Evolutionary conservation across 2,113 vertebrate species (phyloP).

Genomic region (Perca schrenkii): DNA sequence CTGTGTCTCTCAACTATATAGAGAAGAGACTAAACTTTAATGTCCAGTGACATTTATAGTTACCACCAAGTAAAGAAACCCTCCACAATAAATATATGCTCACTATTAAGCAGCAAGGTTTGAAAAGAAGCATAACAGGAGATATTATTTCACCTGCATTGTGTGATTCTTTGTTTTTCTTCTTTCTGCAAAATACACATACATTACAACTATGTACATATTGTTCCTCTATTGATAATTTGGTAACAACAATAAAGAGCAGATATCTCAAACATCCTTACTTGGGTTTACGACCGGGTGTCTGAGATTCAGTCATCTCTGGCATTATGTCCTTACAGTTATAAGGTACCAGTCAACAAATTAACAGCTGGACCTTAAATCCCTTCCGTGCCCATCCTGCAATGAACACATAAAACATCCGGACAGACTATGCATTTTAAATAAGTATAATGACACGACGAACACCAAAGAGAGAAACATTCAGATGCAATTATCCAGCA

Average conservation of each 20-base stretch:
- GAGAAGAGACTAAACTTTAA: neutral
- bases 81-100: neutral
- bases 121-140: neutral
- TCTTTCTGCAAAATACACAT: conserved; percentile 84
- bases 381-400: conserved; percentile 51
- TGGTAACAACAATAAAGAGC: neutral
- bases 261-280: conserved; percentile 70
- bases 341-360: conserved; percentile 64
- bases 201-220: neutral
- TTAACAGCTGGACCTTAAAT: conserved; percentile 68
- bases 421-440: neutral
- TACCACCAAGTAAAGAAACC: neutral
- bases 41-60: neutral
- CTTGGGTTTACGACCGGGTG: conserved; percentile 91
- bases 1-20: conserved; percentile 95
- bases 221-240: neutral
- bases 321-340: conserved; percentile 90
- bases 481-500: neutral
- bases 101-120: neutral
- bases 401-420: conserved; percentile 40
- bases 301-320: conserved; percentile 96
- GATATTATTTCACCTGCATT: conserved; percentile 90
- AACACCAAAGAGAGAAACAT: neutral
- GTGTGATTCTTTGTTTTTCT: conserved; percentile 98
- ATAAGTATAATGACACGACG: neutral